Percentiles rank a stretch among this genome's conserved stretches.
phyloP scores from a whole-genome alignment of 2,888 invertebrate genomes.

The Eupithecia vulgata region DNA sequence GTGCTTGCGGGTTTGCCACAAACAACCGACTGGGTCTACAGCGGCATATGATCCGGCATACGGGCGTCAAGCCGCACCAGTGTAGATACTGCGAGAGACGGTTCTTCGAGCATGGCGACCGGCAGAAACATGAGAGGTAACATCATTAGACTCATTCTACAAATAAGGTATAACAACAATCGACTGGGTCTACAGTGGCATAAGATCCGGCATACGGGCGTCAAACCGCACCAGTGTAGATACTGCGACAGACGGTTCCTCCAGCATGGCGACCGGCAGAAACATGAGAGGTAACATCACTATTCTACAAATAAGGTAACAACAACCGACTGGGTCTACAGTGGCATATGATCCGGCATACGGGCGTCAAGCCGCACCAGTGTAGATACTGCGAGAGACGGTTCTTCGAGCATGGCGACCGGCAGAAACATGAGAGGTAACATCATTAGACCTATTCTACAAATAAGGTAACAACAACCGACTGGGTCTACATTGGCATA shows the following conservation, averaged over 20 bases:
- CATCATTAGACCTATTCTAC: neutral
- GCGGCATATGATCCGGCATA: slow-evolving; percentile 75
- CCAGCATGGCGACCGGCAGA: slow-evolving; percentile 74
- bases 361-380: slow-evolving; percentile 72
- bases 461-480: no score
- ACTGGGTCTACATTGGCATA: no score
- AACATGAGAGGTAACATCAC: slow-evolving; percentile 54
- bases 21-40: slow-evolving; percentile 71
- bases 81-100: slow-evolving; percentile 74
- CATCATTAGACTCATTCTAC: neutral
- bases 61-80: slow-evolving; percentile 72
- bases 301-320: no score
- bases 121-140: slow-evolving; percentile 76
- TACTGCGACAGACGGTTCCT: slow-evolving; percentile 73
- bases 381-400: slow-evolving; percentile 74
- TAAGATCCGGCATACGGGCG: slow-evolving; percentile 75
- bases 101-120: slow-evolving; percentile 72
- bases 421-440: slow-evolving; percentile 76
- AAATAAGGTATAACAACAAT: slow-evolving; percentile 49
- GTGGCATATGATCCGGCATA: slow-evolving; percentile 75
- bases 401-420: slow-evolving; percentile 72
- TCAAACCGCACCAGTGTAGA: slow-evolving; percentile 72
- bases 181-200: slow-evolving; percentile 72
- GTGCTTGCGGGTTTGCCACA: slow-evolving; percentile 71
- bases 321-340: slow-evolving; percentile 71